phyloP scores from a whole-genome alignment of 2,797 vertebrate genomes.

The Poecile montanus region DNA sequence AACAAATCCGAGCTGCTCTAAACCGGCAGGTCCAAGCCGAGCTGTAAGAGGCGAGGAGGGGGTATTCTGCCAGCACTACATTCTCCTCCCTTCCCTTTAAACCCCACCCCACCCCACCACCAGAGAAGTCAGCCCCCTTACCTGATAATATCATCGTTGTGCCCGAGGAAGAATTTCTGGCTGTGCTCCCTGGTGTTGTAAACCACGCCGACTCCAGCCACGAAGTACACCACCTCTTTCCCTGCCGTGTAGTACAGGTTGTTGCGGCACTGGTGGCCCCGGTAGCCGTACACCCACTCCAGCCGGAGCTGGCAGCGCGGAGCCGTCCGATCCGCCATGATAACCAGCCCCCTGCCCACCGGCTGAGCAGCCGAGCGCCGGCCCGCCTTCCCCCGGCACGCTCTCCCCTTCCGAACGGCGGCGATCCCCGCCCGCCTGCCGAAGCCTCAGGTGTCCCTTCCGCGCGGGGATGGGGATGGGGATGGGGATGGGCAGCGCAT shows the following conservation, averaged over 20 bases:
- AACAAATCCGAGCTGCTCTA: background rate
- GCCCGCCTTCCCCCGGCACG: slow-evolving; percentile 30
- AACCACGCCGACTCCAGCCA: slow-evolving; percentile 91
- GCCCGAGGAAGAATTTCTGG: slow-evolving; percentile 94
- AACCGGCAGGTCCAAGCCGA: background rate
- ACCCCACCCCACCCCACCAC: slow-evolving; percentile 48
- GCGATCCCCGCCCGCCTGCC: slow-evolving; percentile 44
- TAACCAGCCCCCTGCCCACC: slow-evolving; percentile 68
- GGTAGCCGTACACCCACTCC: slow-evolving; percentile 95
- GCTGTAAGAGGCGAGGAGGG: background rate
- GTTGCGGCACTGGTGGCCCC: slow-evolving; percentile 95
- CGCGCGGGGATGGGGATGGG: background rate
- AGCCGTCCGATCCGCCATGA: slow-evolving; percentile 93
- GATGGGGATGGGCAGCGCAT: slow-evolving; percentile 29
- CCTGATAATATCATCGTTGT: slow-evolving; percentile 97
- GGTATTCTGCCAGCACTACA: slow-evolving; percentile 9
- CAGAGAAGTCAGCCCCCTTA: slow-evolving; percentile 69
- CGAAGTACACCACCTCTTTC: slow-evolving; percentile 94
- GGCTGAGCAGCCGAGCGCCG: slow-evolving; percentile 16
- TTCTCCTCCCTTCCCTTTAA: slow-evolving; percentile 53
- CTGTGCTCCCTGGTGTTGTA: slow-evolving; percentile 93
- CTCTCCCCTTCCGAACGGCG: background rate
- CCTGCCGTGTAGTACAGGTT: slow-evolving; percentile 93
- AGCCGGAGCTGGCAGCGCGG: slow-evolving; percentile 89
- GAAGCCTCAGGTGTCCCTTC: slow-evolving; percentile 64